phyloP scores from a whole-genome alignment of 1,140 invertebrate genomes.

The Archegozetes longisetosus region DNA sequence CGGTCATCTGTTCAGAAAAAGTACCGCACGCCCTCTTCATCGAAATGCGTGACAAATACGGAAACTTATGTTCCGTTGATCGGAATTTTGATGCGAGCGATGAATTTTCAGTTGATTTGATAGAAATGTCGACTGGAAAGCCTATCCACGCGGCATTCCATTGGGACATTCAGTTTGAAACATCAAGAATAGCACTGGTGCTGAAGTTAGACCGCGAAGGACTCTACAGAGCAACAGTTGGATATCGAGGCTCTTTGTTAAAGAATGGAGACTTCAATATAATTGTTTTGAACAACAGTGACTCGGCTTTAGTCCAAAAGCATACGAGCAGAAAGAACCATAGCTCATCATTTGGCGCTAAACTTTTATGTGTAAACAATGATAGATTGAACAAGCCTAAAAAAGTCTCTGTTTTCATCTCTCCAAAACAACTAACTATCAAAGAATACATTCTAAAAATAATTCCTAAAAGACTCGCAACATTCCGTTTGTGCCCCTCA shows the following conservation, averaged over 20 bases:
- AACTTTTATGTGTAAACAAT: slow-evolving; percentile 52
- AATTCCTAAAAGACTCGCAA: slow-evolving; percentile 72
- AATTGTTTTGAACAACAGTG: slow-evolving; percentile 69
- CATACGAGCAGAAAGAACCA: slow-evolving; percentile 66
- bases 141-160: slow-evolving; percentile 39
- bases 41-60: slow-evolving; percentile 72
- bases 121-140: slow-evolving; percentile 29
- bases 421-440: slow-evolving; percentile 55
- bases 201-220: slow-evolving; percentile 50
- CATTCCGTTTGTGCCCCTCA: slow-evolving; percentile 80
- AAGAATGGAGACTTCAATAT: slow-evolving; percentile 84
- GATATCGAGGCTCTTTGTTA: slow-evolving; percentile 53
- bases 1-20: slow-evolving; percentile 61
- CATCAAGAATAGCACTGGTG: slow-evolving; percentile 44
- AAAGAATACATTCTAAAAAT: slow-evolving; percentile 84
- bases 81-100: slow-evolving; percentile 40
- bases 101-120: slow-evolving; percentile 37
- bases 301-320: slow-evolving; percentile 66
- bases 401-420: slow-evolving; percentile 65
- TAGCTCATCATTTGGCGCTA: slow-evolving; percentile 68
- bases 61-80: slow-evolving; percentile 49
- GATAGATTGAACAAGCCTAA: slow-evolving; percentile 52
- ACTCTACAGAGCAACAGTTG: slow-evolving; percentile 63
- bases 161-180: slow-evolving; percentile 48
- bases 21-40: slow-evolving; percentile 60